Evolutionary conservation across 1,140 invertebrate species (phyloP), one percentile per base, ranked within the genome.

Genomic region (Pemphigus obesinymphae): DNA sequence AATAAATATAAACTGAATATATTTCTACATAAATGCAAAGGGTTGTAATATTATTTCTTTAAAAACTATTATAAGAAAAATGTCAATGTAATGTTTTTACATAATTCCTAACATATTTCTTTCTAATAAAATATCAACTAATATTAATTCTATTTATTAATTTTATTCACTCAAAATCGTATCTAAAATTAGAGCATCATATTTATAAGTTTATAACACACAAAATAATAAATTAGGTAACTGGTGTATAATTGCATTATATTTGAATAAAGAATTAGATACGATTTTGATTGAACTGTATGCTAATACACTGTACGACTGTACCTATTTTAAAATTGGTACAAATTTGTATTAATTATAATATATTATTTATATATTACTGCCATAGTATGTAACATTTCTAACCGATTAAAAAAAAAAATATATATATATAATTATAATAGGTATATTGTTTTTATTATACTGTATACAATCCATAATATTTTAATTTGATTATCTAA

Each of bases 141-240:
- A 66, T 45, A 23, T 0, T 48, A 31, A 20, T 40, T 34, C 13
- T 7, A 20, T 17, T 0, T 61, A 29, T 26, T 31, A 26, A 13
- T 6, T 4, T 34, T 58, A 29, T 31, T 50, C 10, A 50, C 15
- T 73, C 43, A 73, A 73, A 73, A 73, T 73, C 43, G 26, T 50
- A 73, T 73, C 43, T 13, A 73, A 73, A 50, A n/a, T n/a, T n/a
- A n/a, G n/a, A n/a, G n/a, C 50, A 2, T n/a, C 17, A n/a, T 31
- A 73, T 31, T 73, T 73, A 48, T 68, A 31, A 70, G 13, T 45
- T 50, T 20, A 31, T 31, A 50, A 73, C 26, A 31, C 6, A 73
- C 3, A 48, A 68, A 23, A 73, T 50, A 50, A 73, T 29, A 50
- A 73, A 73, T 48, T 72, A 50, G 70, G 70, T 73, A 73, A 73